Evolutionary conservation across 1,140 invertebrate species (phyloP).

Genomic region (Aphelenchoides avenae): DNA sequence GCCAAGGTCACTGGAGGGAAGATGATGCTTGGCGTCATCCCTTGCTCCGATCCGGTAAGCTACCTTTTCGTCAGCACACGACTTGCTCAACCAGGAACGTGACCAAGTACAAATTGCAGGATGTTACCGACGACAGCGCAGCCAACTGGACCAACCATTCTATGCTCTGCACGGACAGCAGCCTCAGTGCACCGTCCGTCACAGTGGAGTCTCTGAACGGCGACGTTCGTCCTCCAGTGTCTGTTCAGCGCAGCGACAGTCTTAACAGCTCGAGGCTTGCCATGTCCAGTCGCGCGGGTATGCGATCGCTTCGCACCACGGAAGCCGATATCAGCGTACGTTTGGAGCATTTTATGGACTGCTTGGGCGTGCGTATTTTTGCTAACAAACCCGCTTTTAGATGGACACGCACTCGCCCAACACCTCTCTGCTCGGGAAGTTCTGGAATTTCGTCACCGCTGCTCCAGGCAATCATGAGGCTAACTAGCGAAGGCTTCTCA

Average conservation of each 20-base stretch:
- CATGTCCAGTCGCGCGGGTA: conserved; percentile 27
- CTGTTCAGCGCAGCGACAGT: not conserved
- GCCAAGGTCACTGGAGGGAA: conserved; percentile 21
- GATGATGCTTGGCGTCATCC: conserved; percentile 38
- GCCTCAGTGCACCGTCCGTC: conserved; percentile 8
- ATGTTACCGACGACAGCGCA: conserved; percentile 20
- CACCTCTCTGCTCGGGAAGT: conserved; percentile 25
- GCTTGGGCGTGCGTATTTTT: conserved; percentile 7
- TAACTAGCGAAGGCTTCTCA: no score
- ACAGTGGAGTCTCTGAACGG: conserved; percentile 4
- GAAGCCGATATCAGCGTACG: conserved; percentile 31
- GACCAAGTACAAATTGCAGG: conserved; percentile 7
- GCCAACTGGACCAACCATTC: conserved; percentile 1
- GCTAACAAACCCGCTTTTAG: conserved; percentile 15
- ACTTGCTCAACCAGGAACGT: conserved; percentile 31
- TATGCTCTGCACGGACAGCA: not conserved
- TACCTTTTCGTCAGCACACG: not conserved
- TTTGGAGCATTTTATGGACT: not conserved
- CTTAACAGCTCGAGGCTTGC: conserved; percentile 8
- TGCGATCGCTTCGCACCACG: conserved; percentile 32
- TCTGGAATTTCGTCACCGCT: conserved; percentile 27
- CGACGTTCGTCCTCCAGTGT: conserved; percentile 6
- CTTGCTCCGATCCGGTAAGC: conserved; percentile 28
- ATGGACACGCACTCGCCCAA: conserved; percentile 11
- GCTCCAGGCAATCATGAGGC: no score